A percentile compares a stretch with the other conserved stretches of the same genome.
phyloP scores from a whole-genome alignment of 2,113 vertebrate species.

The Corvus cornix region DNA sequence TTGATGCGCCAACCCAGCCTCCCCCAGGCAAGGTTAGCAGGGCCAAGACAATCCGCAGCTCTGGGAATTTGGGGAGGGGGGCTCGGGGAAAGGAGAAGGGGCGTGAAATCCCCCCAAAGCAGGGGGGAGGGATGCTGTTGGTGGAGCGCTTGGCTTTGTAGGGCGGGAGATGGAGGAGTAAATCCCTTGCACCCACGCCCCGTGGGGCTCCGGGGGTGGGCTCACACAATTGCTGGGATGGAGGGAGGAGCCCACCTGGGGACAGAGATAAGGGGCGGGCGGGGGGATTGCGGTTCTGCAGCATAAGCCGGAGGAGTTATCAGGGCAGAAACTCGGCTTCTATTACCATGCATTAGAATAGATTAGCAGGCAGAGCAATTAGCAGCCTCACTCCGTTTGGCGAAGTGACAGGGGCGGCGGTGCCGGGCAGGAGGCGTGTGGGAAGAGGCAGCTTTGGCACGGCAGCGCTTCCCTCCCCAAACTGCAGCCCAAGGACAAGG shows the following conservation, averaged over 20 bases:
- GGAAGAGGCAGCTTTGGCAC: background rate
- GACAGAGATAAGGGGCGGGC: slow-evolving; percentile 53
- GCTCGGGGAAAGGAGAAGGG: background rate
- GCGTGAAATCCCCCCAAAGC: background rate
- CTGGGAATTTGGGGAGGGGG: background rate
- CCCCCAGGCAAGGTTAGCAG: background rate
- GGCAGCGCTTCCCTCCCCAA: background rate
- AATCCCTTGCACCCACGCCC: slow-evolving; percentile 10
- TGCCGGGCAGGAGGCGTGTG: background rate
- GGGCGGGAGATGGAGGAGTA: background rate
- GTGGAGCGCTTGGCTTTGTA: background rate
- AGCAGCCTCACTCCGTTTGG: slow-evolving; percentile 16
- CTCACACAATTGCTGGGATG: background rate
- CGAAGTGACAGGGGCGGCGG: background rate
- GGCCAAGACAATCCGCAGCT: background rate
- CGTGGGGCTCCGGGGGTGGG: background rate
- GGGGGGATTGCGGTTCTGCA: slow-evolving; percentile 3
- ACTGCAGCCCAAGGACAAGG: background rate
- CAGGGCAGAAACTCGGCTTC: slow-evolving; percentile 58
- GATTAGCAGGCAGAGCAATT: slow-evolving; percentile 68
- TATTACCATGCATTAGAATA: slow-evolving; percentile 75
- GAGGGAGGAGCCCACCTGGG: slow-evolving; percentile 64
- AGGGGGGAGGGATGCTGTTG: background rate
- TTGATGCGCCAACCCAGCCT: background rate
- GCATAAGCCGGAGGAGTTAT: slow-evolving; percentile 42